Conservation (phyloP, 2,888 invertebrate genomes). For the Brachypalpus laphriformis region DNA sequence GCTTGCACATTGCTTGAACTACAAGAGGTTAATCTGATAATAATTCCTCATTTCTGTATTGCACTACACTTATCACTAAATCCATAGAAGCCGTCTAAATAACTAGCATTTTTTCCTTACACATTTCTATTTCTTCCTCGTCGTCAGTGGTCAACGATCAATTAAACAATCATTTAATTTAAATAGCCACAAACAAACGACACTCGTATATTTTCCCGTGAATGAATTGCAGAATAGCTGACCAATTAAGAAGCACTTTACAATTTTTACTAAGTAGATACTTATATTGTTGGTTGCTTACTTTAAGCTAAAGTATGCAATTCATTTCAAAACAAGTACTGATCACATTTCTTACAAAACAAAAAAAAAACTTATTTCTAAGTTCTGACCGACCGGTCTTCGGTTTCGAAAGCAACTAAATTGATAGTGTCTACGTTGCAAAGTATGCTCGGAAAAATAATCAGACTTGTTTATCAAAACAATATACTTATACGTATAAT, state of each 20-base stretch:
- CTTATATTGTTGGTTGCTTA: not conserved
- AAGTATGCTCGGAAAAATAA: too few relatives aligned
- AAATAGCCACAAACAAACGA: not conserved
- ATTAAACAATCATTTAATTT: too few relatives aligned
- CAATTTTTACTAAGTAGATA: not conserved
- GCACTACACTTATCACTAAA: not conserved
- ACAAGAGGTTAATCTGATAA: not conserved
- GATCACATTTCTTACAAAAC: not conserved
- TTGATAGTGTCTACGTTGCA: not conserved
- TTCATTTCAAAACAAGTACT: too few relatives aligned
- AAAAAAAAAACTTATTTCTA: not conserved
- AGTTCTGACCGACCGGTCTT: constrained; percentile 11
- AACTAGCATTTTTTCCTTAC: not conserved
- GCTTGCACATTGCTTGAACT: not conserved
- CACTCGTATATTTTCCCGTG: not conserved
- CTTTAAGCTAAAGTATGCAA: not conserved
- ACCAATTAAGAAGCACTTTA: not conserved
- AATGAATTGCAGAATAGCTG: not conserved
- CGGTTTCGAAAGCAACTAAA: constrained; percentile 20
- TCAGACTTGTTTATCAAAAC: too few relatives aligned
- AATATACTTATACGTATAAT: too few relatives aligned
- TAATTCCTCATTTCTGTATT: not conserved
- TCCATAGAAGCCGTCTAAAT: too few relatives aligned
- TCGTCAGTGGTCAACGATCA: too few relatives aligned
- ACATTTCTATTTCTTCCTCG: not conserved